Evolutionary conservation across 2,113 vertebrate genomes (phyloP).

Genomic region (Pseudonaja textilis): DNA sequence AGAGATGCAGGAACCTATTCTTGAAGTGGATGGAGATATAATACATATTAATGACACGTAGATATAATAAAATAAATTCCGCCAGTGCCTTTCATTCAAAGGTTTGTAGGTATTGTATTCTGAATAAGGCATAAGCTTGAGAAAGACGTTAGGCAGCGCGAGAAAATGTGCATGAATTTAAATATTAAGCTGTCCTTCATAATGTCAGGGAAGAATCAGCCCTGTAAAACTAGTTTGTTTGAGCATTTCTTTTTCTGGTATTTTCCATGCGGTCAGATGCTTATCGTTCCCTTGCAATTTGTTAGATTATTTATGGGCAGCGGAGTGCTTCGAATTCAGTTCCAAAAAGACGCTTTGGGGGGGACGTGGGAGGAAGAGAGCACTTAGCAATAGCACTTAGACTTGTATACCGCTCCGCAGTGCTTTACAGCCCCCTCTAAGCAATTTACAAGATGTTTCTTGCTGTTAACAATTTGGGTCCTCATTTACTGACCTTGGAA

Average conservation of each 20-base stretch:
- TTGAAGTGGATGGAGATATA: neutral
- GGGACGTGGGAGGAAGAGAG: neutral
- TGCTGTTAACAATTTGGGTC: too few species aligned
- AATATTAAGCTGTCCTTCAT: neutral
- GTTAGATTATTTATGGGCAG: conserved; percentile 52
- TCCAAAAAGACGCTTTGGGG: neutral
- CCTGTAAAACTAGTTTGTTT: neutral
- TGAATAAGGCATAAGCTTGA: conserved; percentile 4
- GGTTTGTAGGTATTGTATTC: neutral
- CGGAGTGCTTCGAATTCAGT: neutral
- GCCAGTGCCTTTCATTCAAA: neutral
- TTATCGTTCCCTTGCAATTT: conserved; percentile 51
- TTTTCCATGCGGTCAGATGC: conserved; percentile 2
- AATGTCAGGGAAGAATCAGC: neutral
- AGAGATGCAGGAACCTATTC: neutral
- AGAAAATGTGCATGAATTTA: conserved; percentile 11
- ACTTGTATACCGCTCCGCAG: too few species aligned
- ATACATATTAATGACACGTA: neutral
- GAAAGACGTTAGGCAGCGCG: neutral
- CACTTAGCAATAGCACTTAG: too few species aligned
- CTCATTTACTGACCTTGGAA: too few species aligned
- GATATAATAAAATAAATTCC: neutral
- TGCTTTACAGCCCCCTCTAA: too few species aligned
- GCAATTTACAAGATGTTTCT: too few species aligned
- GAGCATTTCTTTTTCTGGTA: neutral